phyloP scores from a whole-genome alignment of 2,888 invertebrate genomes.

The Philereme vetulata region DNA sequence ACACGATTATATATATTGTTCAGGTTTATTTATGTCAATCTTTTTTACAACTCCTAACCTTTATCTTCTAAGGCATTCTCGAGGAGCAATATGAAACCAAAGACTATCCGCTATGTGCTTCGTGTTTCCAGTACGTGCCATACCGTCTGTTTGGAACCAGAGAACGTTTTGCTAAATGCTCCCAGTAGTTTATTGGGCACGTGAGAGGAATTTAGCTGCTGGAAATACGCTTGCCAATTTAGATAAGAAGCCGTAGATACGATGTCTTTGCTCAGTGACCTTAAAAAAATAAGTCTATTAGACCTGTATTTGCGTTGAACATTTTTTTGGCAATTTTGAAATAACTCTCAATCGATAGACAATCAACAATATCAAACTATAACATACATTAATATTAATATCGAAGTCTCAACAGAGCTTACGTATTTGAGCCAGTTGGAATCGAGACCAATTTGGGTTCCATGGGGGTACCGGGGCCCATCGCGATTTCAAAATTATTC shows the following conservation, averaged over 20 bases:
- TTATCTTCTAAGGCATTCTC: background rate
- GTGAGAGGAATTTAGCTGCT: constrained; percentile 66
- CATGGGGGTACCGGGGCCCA: no score
- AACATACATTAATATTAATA: no score
- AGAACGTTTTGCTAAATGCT: constrained; percentile 66
- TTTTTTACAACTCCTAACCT: background rate
- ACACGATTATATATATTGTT: no score
- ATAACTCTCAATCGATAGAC: no score
- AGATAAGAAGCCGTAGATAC: constrained; percentile 13
- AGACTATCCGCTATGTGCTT: constrained; percentile 7
- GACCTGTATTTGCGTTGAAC: background rate
- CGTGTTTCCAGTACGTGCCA: constrained; percentile 29
- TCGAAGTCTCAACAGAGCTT: no score
- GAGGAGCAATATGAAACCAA: background rate
- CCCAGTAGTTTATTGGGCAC: constrained; percentile 73
- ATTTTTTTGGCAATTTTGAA: no score
- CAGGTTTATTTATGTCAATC: no score
- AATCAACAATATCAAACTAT: no score
- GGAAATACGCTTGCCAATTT: constrained; percentile 53
- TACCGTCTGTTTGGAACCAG: constrained; percentile 58
- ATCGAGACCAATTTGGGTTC: no score
- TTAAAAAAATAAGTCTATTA: background rate
- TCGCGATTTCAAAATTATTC: no score
- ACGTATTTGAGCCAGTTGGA: no score
- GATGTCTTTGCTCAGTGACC: background rate